Evolutionary conservation across 2,113 vertebrate species (phyloP).

Genomic region (Microtus montanus): DNA sequence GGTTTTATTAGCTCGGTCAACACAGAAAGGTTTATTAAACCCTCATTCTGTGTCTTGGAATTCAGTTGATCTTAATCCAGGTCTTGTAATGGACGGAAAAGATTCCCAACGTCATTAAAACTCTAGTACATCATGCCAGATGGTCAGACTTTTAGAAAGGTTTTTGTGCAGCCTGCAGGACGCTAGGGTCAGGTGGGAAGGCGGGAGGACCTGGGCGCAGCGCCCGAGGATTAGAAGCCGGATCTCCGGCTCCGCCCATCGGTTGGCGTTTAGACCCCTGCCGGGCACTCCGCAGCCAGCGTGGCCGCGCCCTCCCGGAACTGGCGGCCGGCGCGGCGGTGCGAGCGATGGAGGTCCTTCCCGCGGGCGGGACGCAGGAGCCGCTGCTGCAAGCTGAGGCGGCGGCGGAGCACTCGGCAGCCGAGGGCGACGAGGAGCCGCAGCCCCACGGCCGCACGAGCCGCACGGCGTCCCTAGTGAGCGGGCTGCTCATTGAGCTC

Average conservation of each 20-base stretch:
- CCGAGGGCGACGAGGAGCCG: conserved; percentile 54
- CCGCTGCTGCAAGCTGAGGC: neutral
- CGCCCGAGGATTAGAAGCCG: neutral
- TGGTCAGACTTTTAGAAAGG: neutral
- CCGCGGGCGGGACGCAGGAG: neutral
- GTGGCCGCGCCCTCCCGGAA: conserved; percentile 67
- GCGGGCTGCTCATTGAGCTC: conserved; percentile 93
- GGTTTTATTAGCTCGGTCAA: neutral
- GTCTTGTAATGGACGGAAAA: neutral
- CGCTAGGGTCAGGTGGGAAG: neutral
- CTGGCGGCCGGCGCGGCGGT: neutral
- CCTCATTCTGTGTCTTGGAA: neutral
- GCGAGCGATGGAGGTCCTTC: neutral
- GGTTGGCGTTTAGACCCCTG: neutral
- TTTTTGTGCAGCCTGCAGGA: neutral
- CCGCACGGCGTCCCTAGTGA: conserved; percentile 91
- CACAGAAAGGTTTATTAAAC: neutral
- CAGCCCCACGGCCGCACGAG: conserved; percentile 59
- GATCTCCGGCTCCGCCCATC: neutral
- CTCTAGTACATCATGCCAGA: neutral
- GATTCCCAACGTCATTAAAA: neutral
- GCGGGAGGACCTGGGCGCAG: neutral
- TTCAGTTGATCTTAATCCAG: conserved; percentile 12
- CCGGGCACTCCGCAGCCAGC: neutral
- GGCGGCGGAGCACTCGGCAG: neutral